These are phyloP conservation scores for Trogon melanurus DNA, from an alignment of 2,113 vertebrate genomes.

Conservation along the genomic window DNA sequence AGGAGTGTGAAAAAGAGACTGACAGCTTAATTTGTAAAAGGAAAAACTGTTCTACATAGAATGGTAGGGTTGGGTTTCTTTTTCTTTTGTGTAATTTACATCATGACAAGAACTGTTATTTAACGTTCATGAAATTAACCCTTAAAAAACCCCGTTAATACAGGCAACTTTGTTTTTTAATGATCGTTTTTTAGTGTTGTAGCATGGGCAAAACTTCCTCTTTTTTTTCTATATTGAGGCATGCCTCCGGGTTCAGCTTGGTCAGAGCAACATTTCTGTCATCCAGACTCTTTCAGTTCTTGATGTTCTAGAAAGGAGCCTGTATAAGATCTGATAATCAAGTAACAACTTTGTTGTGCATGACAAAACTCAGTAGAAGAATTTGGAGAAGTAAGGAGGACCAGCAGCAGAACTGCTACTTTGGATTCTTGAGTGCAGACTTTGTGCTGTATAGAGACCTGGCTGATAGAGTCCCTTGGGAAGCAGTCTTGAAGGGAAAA, in stretches of 20 bases:
- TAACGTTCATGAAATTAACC: background rate
- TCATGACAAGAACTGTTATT: background rate
- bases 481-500: too few relatives aligned
- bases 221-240: background rate
- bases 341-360: background rate
- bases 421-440: too few relatives aligned
- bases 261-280: background rate
- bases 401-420: too few relatives aligned
- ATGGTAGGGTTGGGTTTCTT: background rate
- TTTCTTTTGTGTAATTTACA: background rate
- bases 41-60: background rate
- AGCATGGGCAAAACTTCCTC: background rate
- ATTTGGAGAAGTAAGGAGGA: background rate
- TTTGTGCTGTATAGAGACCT: background rate
- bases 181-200: background rate
- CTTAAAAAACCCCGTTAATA: background rate
- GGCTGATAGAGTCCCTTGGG: background rate
- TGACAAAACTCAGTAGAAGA: background rate
- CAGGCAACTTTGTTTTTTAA: background rate
- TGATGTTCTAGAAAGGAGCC: background rate
- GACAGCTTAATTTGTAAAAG: background rate
- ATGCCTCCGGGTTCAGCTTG: background rate
- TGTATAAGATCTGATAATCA: background rate
- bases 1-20: background rate
- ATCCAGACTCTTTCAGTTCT: background rate